These are phyloP conservation scores for Sminthurides bifidus DNA, from an alignment of 1,140 invertebrate genomes.

Conservation along the genomic window DNA sequence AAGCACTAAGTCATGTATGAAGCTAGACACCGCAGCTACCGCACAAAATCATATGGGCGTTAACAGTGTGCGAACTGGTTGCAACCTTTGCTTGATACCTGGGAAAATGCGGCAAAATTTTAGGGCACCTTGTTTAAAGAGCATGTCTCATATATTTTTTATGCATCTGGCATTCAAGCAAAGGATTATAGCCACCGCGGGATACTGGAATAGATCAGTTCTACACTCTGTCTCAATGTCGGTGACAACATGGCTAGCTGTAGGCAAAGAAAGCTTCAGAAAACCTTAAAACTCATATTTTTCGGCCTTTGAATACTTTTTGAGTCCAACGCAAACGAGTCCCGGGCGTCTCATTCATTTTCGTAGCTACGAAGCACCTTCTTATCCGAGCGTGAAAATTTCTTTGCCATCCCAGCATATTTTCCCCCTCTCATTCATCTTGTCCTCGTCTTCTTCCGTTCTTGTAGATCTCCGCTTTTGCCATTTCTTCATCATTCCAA, in stretches of 20 bases:
- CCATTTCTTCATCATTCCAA: no score
- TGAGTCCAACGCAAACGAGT: conserved; percentile 10
- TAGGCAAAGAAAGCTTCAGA: not conserved
- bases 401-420: not conserved
- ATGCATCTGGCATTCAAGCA: no score
- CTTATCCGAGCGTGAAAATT: conserved; percentile 2
- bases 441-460: not conserved
- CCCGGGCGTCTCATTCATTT: conserved; percentile 13
- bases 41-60: no score
- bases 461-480: no score
- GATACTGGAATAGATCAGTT: not conserved
- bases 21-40: no score
- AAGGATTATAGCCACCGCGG: no score
- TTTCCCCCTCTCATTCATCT: not conserved
- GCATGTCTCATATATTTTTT: no score
- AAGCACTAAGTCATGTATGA: no score
- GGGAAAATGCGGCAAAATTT: no score
- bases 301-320: conserved; percentile 3
- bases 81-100: no score
- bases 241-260: not conserved
- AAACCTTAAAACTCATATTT: conserved; percentile 9
- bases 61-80: no score
- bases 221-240: not conserved
- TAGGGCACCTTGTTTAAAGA: no score
- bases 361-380: not conserved